Conservation (phyloP, 2,888 invertebrate species). For the Drosophila kambysellisi region DNA sequence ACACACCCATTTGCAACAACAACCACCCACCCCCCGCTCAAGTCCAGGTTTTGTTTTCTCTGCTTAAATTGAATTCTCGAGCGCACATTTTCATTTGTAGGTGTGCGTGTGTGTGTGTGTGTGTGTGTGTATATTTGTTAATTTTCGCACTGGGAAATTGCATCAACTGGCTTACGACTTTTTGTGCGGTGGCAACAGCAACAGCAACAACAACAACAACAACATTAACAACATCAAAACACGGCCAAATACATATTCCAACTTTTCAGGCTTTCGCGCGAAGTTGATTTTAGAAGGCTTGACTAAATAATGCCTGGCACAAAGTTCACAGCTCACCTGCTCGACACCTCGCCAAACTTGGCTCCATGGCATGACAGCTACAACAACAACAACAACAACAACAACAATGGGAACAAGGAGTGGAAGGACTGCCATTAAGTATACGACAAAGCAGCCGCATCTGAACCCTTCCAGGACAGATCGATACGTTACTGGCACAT, state of each 20-base stretch:
- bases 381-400: background rate
- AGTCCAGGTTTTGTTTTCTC: conserved; percentile 45
- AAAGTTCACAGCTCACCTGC: conserved; percentile 12
- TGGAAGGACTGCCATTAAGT: conserved; percentile 25
- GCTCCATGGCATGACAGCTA: conserved; percentile 13
- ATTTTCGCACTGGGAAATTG: conserved; percentile 76
- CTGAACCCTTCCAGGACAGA: conserved; percentile 24
- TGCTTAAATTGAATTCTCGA: conserved; percentile 75
- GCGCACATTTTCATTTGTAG: conserved; percentile 59
- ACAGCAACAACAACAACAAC: background rate
- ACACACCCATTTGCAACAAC: background rate
- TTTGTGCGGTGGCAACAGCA: conserved; percentile 40
- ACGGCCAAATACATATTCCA: conserved; percentile 39
- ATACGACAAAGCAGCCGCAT: conserved; percentile 42
- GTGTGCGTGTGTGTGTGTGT: conserved; percentile 22
- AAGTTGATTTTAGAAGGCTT: conserved; percentile 15
- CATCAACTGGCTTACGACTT: conserved; percentile 68
- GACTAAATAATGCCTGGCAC: conserved; percentile 8
- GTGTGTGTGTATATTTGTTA: conserved; percentile 63
- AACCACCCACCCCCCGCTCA: background rate
- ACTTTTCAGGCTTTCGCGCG: conserved; percentile 27
- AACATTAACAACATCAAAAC: conserved; percentile 33
- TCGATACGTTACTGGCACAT: conserved; percentile 31
- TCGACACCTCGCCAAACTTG: conserved; percentile 8
- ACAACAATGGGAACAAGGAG: background rate